Evolutionary conservation across 2,797 vertebrate species (phyloP).

Genomic region (Hemitrygon akajei): DNA sequence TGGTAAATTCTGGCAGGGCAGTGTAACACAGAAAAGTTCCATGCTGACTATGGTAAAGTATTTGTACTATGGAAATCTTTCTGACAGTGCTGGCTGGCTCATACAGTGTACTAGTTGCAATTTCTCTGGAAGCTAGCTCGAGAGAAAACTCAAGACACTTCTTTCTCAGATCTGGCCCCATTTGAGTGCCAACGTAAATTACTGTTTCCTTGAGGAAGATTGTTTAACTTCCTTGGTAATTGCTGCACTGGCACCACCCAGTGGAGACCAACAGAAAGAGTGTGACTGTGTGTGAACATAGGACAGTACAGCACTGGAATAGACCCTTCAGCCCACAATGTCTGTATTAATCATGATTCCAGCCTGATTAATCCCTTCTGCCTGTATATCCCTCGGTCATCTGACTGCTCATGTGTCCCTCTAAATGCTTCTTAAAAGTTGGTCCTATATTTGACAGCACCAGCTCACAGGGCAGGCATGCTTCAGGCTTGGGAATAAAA

Average conservation of each 20-base stretch:
- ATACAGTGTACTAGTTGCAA: neutral
- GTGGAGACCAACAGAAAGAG: neutral
- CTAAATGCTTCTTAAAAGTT: no score
- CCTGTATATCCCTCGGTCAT: no score
- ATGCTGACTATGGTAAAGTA: neutral
- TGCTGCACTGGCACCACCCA: conserved; percentile 23
- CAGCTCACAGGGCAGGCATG: no score
- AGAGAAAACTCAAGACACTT: neutral
- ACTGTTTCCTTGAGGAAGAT: neutral
- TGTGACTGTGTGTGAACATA: no score
- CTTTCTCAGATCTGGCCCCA: neutral
- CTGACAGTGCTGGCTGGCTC: neutral
- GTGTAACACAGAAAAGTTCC: neutral
- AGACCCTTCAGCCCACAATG: no score
- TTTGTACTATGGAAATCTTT: neutral
- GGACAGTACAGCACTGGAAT: no score
- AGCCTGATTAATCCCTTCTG: no score
- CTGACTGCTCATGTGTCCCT: no score
- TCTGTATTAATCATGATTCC: no score
- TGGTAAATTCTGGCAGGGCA: conserved; percentile 1
- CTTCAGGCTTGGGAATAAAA: no score
- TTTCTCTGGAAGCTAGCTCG: neutral
- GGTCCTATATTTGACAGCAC: no score
- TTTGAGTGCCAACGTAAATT: neutral
- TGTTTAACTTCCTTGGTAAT: neutral